phyloP scores from a whole-genome alignment of 2,113 vertebrate genomes.

The Oncorhynchus nerka region DNA sequence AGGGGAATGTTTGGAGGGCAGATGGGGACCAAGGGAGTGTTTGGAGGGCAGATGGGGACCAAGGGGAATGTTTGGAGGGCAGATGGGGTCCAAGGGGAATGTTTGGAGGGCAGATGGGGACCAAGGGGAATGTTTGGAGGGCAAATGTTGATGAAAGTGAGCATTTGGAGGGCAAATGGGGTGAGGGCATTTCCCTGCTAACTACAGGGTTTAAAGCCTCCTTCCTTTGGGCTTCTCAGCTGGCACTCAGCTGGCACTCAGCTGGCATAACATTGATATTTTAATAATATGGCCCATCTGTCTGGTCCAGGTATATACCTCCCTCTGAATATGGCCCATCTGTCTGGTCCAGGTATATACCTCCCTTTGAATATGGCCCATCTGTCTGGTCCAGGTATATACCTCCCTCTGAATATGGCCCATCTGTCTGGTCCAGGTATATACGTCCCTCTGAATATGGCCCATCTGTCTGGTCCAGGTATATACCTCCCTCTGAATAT shows the following conservation, averaged over 20 bases:
- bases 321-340: slow-evolving; percentile 37
- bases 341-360: slow-evolving; percentile 7
- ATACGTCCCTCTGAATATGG: neutral
- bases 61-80: too few relatives aligned
- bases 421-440: too few relatives aligned
- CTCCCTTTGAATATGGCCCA: slow-evolving; percentile 18
- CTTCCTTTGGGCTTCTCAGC: slow-evolving; percentile 26
- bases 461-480: slow-evolving; percentile 38
- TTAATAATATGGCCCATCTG: slow-evolving; percentile 49
- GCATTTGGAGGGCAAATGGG: neutral
- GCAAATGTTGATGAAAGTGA: too few relatives aligned
- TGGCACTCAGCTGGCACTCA: slow-evolving; percentile 27
- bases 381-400: slow-evolving; percentile 26
- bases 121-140: slow-evolving; percentile 5
- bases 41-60: too few relatives aligned
- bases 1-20: neutral
- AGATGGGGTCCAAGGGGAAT: slow-evolving; percentile 26
- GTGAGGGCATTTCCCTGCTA: neutral
- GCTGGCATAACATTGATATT: slow-evolving; percentile 58
- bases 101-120: slow-evolving; percentile 22
- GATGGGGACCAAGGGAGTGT: too few relatives aligned
- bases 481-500: too few relatives aligned
- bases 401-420: too few relatives aligned
- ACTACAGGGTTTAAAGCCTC: neutral
- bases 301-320: neutral